phyloP scores from a whole-genome alignment of 2,113 vertebrate genomes.

The Neolamprologus caudopunctatus region DNA sequence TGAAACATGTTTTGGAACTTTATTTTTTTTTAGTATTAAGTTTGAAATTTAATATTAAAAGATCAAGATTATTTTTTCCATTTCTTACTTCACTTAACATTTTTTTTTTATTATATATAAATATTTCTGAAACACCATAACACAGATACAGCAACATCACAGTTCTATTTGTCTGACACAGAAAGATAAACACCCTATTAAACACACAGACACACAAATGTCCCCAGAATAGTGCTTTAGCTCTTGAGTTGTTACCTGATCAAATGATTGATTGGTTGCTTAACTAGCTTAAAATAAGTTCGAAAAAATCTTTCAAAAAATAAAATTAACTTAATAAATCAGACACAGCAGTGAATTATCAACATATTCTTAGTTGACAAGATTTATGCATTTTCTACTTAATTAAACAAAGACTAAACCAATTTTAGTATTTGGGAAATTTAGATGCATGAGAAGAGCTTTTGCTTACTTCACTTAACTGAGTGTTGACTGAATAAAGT shows the following conservation, averaged over 20 bases:
- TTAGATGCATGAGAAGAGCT: fast-evolving
- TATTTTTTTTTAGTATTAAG: not conserved
- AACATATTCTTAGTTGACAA: not conserved
- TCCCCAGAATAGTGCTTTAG: too few species aligned
- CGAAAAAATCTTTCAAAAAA: fast-evolving
- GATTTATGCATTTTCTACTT: not conserved
- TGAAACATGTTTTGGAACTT: not conserved
- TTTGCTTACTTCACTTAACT: not conserved
- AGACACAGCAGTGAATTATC: fast-evolving
- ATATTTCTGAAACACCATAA: not conserved
- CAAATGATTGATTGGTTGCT: not conserved
- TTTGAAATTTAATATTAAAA: not conserved
- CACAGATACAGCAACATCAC: fast-evolving
- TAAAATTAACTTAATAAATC: fast-evolving
- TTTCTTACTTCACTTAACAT: not conserved
- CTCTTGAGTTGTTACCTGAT: not conserved
- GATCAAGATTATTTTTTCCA: fast-evolving
- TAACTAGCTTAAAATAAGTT: not conserved
- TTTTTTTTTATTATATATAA: fast-evolving
- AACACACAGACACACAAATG: fast-evolving
- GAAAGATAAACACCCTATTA: too few species aligned
- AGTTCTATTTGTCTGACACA: too few species aligned
- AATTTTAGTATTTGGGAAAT: not conserved
- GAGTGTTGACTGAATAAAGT: fast-evolving
- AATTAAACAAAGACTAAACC: not conserved